A percentile compares a stretch with the other conserved stretches of the same genome.
Conservation (phyloP, 2,113 vertebrate genomes). For the Cyphomyrus plagiostoma region DNA sequence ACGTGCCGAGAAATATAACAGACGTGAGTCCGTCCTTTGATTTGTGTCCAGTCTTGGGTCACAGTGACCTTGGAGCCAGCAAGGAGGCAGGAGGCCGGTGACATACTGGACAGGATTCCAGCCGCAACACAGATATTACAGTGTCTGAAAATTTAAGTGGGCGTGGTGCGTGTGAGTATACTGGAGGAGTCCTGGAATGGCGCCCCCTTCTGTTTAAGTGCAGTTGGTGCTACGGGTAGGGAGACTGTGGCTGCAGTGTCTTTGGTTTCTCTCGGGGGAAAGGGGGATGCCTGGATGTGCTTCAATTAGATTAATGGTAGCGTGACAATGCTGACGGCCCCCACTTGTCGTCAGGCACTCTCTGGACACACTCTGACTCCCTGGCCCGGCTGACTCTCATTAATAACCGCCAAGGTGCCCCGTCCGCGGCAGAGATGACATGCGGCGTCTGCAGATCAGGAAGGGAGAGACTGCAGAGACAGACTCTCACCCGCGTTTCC, state of each 20-base stretch:
- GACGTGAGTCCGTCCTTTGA: neutral
- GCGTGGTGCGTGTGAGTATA: neutral
- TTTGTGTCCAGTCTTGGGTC: neutral
- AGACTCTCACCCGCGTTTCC: neutral
- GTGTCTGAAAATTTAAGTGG: neutral
- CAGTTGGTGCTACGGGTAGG: neutral
- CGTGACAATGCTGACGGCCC: constrained; percentile 3
- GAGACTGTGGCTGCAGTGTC: neutral
- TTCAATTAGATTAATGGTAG: constrained; percentile 7
- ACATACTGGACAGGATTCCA: neutral
- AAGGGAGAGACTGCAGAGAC: neutral
- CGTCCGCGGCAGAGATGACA: neutral
- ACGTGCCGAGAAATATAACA: neutral
- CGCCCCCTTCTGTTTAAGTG: constrained; percentile 7
- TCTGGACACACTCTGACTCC: neutral
- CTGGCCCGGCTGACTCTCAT: neutral
- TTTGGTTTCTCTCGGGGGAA: too few relatives aligned
- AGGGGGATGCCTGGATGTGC: neutral
- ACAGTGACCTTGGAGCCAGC: neutral
- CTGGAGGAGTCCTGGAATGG: neutral
- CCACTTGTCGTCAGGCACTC: neutral
- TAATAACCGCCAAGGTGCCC: neutral
- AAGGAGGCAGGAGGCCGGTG: neutral
- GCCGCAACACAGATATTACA: neutral
- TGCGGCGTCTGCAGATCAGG: neutral